These are phyloP conservation scores for Papilio machaon DNA, from an alignment of 1,140 invertebrate genomes.

Conservation along the genomic window DNA sequence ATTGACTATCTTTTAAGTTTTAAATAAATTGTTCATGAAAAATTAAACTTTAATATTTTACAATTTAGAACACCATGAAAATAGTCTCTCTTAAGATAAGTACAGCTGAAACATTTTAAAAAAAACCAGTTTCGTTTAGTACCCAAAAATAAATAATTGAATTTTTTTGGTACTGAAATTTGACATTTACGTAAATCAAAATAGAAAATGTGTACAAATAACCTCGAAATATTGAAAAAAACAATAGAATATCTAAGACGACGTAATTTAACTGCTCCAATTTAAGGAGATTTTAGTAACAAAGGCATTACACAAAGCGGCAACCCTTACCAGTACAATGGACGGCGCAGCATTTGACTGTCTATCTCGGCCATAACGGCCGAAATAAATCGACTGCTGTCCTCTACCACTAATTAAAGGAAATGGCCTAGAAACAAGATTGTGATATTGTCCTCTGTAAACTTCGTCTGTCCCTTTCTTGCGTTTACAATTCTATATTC, in stretches of 20 bases:
- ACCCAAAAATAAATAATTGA: neutral
- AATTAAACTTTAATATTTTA: too few species aligned
- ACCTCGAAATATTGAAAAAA: neutral
- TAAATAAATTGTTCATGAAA: neutral
- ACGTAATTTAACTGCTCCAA: conserved; percentile 9
- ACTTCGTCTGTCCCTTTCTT: conserved; percentile 50
- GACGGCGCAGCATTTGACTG: conserved; percentile 57
- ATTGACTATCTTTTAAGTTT: conserved; percentile 38
- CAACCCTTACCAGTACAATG: conserved; percentile 34
- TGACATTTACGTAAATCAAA: too few species aligned
- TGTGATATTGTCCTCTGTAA: conserved; percentile 78
- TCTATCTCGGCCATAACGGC: conserved; percentile 69
- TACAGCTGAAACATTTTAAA: too few species aligned
- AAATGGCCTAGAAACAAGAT: conserved; percentile 81
- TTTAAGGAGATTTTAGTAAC: conserved; percentile 22
- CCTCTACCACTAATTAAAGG: conserved; percentile 78
- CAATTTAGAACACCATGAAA: too few species aligned
- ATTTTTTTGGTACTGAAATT: too few species aligned
- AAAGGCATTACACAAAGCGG: conserved; percentile 29
- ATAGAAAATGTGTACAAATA: neutral
- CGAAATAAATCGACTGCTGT: conserved; percentile 71
- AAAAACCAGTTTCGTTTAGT: too few species aligned
- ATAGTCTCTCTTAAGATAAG: too few species aligned
- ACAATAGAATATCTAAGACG: neutral
- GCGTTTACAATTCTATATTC: conserved; percentile 19